Percentiles rank a stretch among this genome's conserved stretches.
Conservation (phyloP, 2,113 vertebrate species). For the Chascanopsetta lugubris region DNA sequence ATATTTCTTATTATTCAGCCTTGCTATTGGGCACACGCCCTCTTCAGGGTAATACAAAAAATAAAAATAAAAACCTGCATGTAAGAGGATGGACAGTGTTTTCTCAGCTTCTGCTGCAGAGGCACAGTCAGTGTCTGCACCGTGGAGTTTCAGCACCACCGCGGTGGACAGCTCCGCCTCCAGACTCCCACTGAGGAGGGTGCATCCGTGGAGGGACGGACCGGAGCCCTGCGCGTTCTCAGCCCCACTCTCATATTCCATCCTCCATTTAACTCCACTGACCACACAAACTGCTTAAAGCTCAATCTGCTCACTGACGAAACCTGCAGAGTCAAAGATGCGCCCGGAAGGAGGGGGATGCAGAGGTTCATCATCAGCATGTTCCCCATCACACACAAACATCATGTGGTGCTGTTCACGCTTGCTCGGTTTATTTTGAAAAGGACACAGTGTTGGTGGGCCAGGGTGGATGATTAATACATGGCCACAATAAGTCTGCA, state of each 20-base stretch:
- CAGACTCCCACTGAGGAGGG: conserved; percentile 3
- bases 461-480: too few relatives aligned
- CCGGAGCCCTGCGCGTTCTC: neutral
- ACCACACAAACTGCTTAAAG: neutral
- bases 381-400: neutral
- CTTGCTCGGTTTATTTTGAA: too few relatives aligned
- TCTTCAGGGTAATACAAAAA: neutral
- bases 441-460: too few relatives aligned
- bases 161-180: conserved; percentile 48
- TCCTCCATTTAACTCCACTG: neutral
- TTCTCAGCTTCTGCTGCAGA: conserved; percentile 14
- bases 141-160: conserved; percentile 47
- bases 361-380: neutral
- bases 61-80: neutral
- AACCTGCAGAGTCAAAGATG: neutral
- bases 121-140: neutral
- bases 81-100: neutral
- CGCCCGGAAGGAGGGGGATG: neutral
- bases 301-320: conserved; percentile 18
- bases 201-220: conserved; percentile 23
- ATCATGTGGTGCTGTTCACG: too few relatives aligned
- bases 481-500: too few relatives aligned
- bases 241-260: conserved; percentile 10
- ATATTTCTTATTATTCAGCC: too few relatives aligned
- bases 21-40: neutral